Percentiles rank a stretch among this genome's conserved stretches.
phyloP scores from a whole-genome alignment of 2,888 invertebrate genomes.

The Sinopyrophorus schimmeli region DNA sequence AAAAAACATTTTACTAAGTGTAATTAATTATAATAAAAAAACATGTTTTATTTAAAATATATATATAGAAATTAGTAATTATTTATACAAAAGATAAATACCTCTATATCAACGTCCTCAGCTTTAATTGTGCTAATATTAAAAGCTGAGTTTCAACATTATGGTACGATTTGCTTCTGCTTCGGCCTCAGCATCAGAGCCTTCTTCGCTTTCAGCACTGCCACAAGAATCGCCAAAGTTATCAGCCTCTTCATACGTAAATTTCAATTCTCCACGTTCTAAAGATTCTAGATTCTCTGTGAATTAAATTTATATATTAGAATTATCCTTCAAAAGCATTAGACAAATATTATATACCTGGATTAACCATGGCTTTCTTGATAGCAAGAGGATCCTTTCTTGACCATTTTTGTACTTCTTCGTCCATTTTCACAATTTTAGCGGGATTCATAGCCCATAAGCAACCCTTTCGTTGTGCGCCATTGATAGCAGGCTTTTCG shows the following conservation, averaged over 20 bases:
- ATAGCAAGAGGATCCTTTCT: conserved; percentile 93
- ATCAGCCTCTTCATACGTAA: conserved; percentile 57
- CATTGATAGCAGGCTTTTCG: conserved; percentile 89
- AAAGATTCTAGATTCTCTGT: conserved; percentile 77
- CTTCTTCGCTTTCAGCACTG: conserved; percentile 70
- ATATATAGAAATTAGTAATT: too few relatives aligned
- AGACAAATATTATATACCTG: conserved; percentile 63
- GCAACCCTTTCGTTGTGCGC: conserved; percentile 84
- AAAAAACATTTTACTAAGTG: too few relatives aligned
- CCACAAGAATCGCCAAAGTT: conserved; percentile 61
- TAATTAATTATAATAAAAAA: too few relatives aligned
- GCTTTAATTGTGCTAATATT: conserved; percentile 61
- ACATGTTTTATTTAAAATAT: too few relatives aligned
- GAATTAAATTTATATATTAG: neutral
- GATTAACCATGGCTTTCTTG: conserved; percentile 91
- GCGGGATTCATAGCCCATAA: conserved; percentile 97
- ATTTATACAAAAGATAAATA: too few relatives aligned
- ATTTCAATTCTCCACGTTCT: conserved; percentile 88
- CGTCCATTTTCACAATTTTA: conserved; percentile 95
- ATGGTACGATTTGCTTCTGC: conserved; percentile 45
- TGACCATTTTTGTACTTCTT: conserved; percentile 97
- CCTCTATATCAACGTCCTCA: conserved; percentile 62
- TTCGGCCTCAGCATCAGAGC: conserved; percentile 61
- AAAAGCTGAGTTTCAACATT: too few relatives aligned
- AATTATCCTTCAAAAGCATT: neutral